phyloP scores from a whole-genome alignment of 2,888 invertebrate genomes.

The Andrena minutula region DNA sequence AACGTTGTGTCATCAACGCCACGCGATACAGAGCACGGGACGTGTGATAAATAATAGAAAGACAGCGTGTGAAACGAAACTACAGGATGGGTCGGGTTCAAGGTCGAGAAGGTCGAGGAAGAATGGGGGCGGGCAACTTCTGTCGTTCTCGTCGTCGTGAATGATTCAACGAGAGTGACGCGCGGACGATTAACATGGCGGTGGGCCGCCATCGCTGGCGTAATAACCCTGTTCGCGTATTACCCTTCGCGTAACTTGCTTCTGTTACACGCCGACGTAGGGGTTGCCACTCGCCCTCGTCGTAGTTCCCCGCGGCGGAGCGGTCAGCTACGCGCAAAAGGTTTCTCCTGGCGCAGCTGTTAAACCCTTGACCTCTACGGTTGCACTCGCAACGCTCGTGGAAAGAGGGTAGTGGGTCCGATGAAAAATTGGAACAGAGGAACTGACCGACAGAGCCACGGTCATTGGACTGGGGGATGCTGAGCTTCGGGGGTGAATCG shows the following conservation, averaged over 20 bases:
- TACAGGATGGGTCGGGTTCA: not conserved
- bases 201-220: conserved; percentile 69
- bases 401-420: conserved; percentile 55
- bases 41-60: not conserved
- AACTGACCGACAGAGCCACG: conserved; percentile 56
- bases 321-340: conserved; percentile 67
- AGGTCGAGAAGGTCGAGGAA: not conserved
- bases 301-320: conserved; percentile 35
- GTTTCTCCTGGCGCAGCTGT: conserved; percentile 75
- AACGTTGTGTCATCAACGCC: too few species aligned
- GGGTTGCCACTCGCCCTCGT: conserved; percentile 53
- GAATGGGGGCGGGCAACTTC: not conserved
- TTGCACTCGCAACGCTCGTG: conserved; percentile 65
- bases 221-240: conserved; percentile 58
- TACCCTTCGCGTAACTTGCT: conserved; percentile 67
- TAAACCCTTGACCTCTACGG: conserved; percentile 79
- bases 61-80: not conserved
- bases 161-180: conserved; percentile 14
- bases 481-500: conserved; percentile 23
- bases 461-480: conserved; percentile 52
- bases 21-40: too few species aligned
- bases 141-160: not conserved
- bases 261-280: conserved; percentile 56
- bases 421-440: conserved; percentile 45
- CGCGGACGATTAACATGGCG: conserved; percentile 67